Evolutionary conservation across 2,888 invertebrate genomes (phyloP).

Genomic region (Escarpia spicata): DNA sequence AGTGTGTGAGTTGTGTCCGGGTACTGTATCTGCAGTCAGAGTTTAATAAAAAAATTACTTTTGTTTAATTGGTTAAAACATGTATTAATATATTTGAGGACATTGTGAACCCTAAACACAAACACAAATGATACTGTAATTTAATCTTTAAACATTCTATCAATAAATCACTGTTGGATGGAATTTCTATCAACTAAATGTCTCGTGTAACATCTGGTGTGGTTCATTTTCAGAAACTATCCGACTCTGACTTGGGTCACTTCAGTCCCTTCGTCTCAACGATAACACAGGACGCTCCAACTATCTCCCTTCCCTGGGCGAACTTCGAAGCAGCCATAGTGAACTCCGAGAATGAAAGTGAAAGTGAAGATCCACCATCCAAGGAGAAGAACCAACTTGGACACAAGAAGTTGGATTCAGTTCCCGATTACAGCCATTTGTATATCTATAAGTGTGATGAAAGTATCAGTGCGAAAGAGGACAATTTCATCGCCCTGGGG

Average conservation of each 20-base stretch:
- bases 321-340: not conserved
- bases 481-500: not conserved
- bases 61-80: no score
- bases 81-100: no score
- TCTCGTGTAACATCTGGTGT: not conserved
- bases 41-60: no score
- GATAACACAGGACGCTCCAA: not conserved
- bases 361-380: not conserved
- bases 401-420: not conserved
- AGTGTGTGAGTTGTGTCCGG: no score
- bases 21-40: no score
- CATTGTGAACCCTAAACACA: no score
- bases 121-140: no score
- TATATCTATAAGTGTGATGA: not conserved
- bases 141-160: no score
- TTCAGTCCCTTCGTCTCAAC: not conserved
- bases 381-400: not conserved
- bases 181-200: not conserved
- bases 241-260: not conserved
- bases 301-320: not conserved
- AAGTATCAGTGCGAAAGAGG: not conserved
- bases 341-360: not conserved
- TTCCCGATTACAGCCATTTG: not conserved
- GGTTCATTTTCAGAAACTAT: not conserved
- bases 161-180: not conserved